Base-by-base conservation (phyloP, 2,113 vertebrate genomes). In the Xerus inauris region DNA sequence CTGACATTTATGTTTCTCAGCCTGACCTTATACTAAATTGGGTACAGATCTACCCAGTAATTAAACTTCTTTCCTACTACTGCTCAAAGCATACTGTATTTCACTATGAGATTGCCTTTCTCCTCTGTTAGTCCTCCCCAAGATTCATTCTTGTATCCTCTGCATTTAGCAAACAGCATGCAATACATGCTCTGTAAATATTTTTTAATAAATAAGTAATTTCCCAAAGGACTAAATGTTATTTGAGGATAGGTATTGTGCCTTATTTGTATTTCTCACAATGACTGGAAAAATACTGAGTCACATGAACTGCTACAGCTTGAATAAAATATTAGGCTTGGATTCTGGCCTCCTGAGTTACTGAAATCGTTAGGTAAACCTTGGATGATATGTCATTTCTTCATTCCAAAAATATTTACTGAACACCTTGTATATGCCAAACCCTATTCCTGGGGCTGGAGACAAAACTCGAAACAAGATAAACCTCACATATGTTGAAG, bases 131-230 rank as follows among this genome's bases (percentile, higher is more conserved):
- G 35, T 71, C 12, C 42, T 65, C 59, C 47, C 38, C 30, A 92
- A 69, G 81, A 80, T 32, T 89, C 24, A 73, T 59, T 96, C 72
- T 69, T 69, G 16, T 30, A 71, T 51, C 26, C 30, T 96, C 64
- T 54, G 17, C 89, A 85, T 73, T 90, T 40, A 64, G n/a, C 71
- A 64, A 32, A 38, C 0, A 88, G 20, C 54, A 87, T 2, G 89
- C n/a, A 82, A 69, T 32, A 65, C 9, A 69, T 30, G 42, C 38
- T 91, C 35, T n/a, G 13, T 92, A 94, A 88, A 85, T 92, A 92
- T 73, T 95, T 90, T 40, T 30, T 94, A 92, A 90, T 83, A 91
- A 87, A 76, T 79, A 89, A 77, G 67, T 93, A 88, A 85, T 65
- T 86, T 77, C 17, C 69, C 76, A 79, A 54, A 73, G 59, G 65